Conservation (phyloP, 2,113 vertebrate genomes). For the Scomber japonicus region DNA sequence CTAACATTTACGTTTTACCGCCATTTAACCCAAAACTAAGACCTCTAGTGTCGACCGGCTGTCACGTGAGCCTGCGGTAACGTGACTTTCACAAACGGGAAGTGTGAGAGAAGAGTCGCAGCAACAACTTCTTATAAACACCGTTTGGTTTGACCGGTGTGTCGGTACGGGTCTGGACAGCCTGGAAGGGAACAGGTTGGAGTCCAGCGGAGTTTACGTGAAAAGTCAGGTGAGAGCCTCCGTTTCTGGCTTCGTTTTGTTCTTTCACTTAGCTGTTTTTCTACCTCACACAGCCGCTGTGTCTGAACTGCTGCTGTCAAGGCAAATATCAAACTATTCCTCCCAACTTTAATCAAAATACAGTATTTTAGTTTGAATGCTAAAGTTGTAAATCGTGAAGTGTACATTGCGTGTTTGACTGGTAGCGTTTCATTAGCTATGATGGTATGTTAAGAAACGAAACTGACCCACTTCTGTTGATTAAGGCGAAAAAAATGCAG, state of each 20-base stretch:
- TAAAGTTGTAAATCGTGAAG: too few relatives aligned
- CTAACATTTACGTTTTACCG: background rate
- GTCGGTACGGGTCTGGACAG: background rate
- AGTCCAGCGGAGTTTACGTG: background rate
- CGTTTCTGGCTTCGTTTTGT: background rate
- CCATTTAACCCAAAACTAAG: background rate
- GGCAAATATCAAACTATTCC: background rate
- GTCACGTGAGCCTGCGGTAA: conserved; percentile 74
- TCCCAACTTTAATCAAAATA: too few relatives aligned
- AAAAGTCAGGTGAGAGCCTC: conserved; percentile 37
- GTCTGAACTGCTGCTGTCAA: too few relatives aligned
- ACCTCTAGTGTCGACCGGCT: background rate
- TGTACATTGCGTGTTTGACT: too few relatives aligned
- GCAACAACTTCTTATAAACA: conserved; percentile 39
- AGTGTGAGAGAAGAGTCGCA: conserved; percentile 34
- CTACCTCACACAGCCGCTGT: background rate
- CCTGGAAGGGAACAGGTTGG: background rate
- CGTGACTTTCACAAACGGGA: conserved; percentile 77
- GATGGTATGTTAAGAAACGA: conserved; percentile 1
- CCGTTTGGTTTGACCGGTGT: conserved; percentile 9
- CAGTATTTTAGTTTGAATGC: too few relatives aligned
- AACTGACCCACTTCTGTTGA: conserved; percentile 7
- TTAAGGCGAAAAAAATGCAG: too few relatives aligned
- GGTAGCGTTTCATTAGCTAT: too few relatives aligned
- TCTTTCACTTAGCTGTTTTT: background rate